Evolutionary conservation across 2,113 vertebrate genomes (phyloP).

Genomic region (Copsychus sechellarum): DNA sequence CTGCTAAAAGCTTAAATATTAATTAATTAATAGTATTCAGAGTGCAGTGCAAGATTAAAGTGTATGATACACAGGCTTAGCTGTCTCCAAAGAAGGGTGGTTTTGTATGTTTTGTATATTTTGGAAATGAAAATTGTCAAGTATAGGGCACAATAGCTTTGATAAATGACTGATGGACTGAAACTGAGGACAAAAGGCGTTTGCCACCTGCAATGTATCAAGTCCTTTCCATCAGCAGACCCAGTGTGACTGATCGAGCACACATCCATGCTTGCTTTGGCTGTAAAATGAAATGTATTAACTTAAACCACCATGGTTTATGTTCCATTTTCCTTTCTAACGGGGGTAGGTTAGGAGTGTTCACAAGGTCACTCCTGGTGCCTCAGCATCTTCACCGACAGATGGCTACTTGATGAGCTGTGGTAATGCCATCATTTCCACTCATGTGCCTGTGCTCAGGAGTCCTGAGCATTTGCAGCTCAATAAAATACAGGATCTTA

Average conservation of each 20-base stretch:
- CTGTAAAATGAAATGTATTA: conserved; percentile 44
- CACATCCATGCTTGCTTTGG: neutral
- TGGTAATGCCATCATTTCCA: conserved; percentile 47
- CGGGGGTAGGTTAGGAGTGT: neutral
- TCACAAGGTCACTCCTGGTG: conserved; percentile 38
- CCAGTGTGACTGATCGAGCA: neutral
- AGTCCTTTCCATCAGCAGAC: neutral
- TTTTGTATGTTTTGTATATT: neutral
- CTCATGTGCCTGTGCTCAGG: conserved; percentile 14
- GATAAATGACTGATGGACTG: neutral
- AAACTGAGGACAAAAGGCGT: neutral
- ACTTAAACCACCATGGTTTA: conserved; percentile 13
- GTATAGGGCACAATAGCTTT: neutral
- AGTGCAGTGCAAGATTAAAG: neutral
- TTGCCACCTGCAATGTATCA: neutral
- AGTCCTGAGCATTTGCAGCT: conserved; percentile 26
- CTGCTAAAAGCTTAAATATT: neutral
- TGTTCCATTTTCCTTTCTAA: conserved; percentile 30
- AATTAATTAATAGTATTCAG: neutral
- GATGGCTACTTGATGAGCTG: conserved; percentile 60
- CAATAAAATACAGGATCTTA: conserved; percentile 7
- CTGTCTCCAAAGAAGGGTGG: neutral
- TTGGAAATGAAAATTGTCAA: neutral
- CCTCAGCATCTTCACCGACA: conserved; percentile 7
- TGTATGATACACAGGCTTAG: neutral